Base-by-base conservation (phyloP, 2,888 invertebrate genomes). In the Brachynemurus nebulosus region DNA sequence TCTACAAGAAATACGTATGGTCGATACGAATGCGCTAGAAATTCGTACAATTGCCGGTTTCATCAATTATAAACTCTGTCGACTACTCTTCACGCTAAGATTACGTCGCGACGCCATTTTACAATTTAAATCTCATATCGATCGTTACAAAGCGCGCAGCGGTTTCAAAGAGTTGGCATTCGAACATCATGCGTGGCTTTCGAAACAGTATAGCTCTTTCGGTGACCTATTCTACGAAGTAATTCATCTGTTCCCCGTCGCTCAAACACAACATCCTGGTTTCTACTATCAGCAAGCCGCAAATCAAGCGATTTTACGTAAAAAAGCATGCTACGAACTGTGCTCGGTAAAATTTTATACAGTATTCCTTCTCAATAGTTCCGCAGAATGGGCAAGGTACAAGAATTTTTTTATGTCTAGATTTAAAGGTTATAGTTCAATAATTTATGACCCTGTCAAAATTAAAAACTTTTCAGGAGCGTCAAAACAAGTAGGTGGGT, bases 201-300 rank as follows among this genome's bases (percentile, higher is more conserved):
- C 90, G 14, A 83, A 86, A 67, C 95, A 96, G 76, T 93, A 71
- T 57, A 74, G 75, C 60, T 72, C 80, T 47, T 97, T 97, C 72
- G 97, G 90, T 33, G 93, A 95, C 58, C 70, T 96, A 48, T 97
- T 98, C 71, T 91, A 93, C 66, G 90, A 92, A 63, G 95, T 96
- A 12, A 91, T 96, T 20, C 79, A 85, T 54, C 76, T 82, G 53
- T 70, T 96, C 48, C 86, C 91, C 2, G 92, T 95, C 2, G 80
- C 93, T 46, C 93, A 95, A 63, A 91, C 91, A 0, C 91, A 96
- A 58, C 95, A 98, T 68, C 97, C 97, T 3, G 97, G 97, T 4
- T 88, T 93, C 61, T 96, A 95, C 67, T 95, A 86, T 60, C 90
- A 93, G 57, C 83, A 89, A 64, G 92, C 95, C 12, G 92, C 95